A percentile compares a stretch with the other conserved stretches of the same genome.
phyloP scores from a whole-genome alignment of 1,140 invertebrate genomes.

The Proctacanthus coquilletti region DNA sequence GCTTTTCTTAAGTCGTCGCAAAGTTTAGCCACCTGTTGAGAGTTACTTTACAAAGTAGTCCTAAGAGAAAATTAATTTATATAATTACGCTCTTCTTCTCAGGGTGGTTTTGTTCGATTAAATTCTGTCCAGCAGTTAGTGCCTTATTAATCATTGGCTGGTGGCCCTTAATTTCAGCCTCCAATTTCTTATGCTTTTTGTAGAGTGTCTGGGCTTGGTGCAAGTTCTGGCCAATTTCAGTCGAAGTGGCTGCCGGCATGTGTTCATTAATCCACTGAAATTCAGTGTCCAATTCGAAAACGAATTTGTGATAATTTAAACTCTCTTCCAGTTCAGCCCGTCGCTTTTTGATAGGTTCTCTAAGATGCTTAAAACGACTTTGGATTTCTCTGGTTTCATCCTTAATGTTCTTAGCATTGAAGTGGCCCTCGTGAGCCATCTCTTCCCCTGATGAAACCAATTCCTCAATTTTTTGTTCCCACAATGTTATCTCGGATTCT shows the following conservation, averaged over 20 bases:
- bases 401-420: constrained; percentile 76
- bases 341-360: constrained; percentile 45
- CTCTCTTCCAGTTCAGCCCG: constrained; percentile 75
- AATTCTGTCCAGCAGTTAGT: constrained; percentile 49
- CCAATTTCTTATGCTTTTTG: constrained; percentile 88
- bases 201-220: constrained; percentile 81
- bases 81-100: constrained; percentile 55
- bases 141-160: constrained; percentile 68
- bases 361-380: constrained; percentile 41
- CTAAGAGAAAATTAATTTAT: constrained; percentile 35
- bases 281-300: constrained; percentile 84
- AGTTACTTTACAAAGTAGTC: constrained; percentile 18
- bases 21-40: constrained; percentile 48
- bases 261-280: constrained; percentile 93
- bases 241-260: constrained; percentile 59
- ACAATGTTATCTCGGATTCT: constrained; percentile 64
- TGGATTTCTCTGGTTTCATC: constrained; percentile 61
- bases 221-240: constrained; percentile 61
- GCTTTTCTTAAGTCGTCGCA: constrained; percentile 45
- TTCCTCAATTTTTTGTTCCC: constrained; percentile 60
- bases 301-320: constrained; percentile 71
- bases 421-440: constrained; percentile 85
- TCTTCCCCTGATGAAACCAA: constrained; percentile 66
- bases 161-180: constrained; percentile 70
- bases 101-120: constrained; percentile 59